Evolutionary conservation across 2,797 vertebrate genomes (phyloP).

Genomic region (Eptatretus atami): DNA sequence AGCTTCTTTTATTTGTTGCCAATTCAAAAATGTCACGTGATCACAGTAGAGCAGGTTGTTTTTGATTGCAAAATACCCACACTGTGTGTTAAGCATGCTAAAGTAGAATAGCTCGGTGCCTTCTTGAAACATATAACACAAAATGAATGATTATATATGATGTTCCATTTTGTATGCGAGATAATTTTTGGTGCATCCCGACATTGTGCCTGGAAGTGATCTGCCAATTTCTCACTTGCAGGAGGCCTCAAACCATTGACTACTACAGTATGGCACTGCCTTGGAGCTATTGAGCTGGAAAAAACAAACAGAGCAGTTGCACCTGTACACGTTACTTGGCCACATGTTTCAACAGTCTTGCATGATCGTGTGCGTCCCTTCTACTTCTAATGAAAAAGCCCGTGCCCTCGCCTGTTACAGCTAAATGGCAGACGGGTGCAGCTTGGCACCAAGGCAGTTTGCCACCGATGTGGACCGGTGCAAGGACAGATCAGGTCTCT

Average conservation of each 20-base stretch:
- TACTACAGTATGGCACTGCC: slow-evolving; percentile 70
- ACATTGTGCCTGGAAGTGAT: too few species aligned
- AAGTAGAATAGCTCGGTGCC: too few species aligned
- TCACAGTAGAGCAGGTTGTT: too few species aligned
- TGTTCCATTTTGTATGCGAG: too few species aligned
- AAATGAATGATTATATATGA: too few species aligned
- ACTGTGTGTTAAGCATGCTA: too few species aligned
- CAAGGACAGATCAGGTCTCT: not conserved
- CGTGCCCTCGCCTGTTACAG: slow-evolving; percentile 40
- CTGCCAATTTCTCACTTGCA: slow-evolving; percentile 11
- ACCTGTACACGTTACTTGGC: slow-evolving; percentile 57
- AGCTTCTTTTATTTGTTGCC: too few species aligned
- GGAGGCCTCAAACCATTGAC: slow-evolving; percentile 65
- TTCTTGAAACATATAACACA: too few species aligned
- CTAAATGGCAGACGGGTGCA: slow-evolving; percentile 34
- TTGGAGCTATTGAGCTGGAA: slow-evolving; percentile 70
- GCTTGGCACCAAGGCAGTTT: slow-evolving; percentile 18
- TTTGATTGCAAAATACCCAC: too few species aligned
- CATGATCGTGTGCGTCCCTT: slow-evolving; percentile 53
- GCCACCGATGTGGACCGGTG: slow-evolving; percentile 12
- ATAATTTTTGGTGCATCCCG: too few species aligned
- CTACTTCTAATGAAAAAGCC: slow-evolving; percentile 61
- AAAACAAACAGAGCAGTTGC: slow-evolving; percentile 46
- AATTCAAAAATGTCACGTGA: too few species aligned
- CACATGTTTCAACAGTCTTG: slow-evolving; percentile 62